Evolutionary conservation across 2,113 vertebrate species (phyloP).

Genomic region (Pungitius pungitius): DNA sequence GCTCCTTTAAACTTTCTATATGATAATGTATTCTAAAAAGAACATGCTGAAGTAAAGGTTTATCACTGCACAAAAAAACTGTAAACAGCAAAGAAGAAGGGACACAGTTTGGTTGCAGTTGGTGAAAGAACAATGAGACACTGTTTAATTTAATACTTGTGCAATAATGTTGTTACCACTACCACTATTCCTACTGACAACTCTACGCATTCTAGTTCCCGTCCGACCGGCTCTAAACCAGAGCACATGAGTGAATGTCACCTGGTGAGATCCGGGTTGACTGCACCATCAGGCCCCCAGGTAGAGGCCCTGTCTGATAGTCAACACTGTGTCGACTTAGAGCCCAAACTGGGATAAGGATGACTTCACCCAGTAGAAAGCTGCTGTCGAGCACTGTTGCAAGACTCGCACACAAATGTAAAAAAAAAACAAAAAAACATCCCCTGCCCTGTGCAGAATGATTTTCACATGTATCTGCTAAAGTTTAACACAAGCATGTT

Average conservation of each 20-base stretch:
- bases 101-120: background rate
- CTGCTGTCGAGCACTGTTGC: background rate
- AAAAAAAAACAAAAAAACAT: background rate
- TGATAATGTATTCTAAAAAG: background rate
- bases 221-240: background rate
- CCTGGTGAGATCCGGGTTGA: background rate
- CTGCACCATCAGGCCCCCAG: background rate
- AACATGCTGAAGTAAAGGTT: background rate
- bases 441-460: background rate
- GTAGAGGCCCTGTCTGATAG: background rate
- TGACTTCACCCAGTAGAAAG: background rate
- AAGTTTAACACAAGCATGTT: background rate
- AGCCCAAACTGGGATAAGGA: background rate
- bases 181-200: background rate
- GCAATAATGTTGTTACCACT: background rate
- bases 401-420: background rate
- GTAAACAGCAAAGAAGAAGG: background rate
- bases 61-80: background rate
- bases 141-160: background rate
- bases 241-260: background rate
- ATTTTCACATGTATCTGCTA: background rate
- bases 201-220: background rate
- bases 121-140: background rate
- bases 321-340: background rate
- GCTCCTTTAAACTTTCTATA: background rate